Base-by-base conservation (phyloP, 2,888 invertebrate genomes). In the Dryomyza anilis region DNA sequence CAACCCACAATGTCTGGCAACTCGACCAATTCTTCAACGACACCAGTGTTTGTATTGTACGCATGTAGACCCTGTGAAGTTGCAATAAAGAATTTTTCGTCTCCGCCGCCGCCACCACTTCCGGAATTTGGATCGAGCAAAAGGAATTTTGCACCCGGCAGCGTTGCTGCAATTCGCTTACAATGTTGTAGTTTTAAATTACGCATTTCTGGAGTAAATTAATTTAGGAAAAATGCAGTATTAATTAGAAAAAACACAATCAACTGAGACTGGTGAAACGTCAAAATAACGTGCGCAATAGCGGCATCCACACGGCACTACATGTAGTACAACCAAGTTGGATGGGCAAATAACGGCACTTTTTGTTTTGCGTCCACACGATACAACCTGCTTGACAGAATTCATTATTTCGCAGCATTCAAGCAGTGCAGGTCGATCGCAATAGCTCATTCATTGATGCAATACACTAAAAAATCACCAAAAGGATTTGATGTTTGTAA, bases 171-270 rank as follows among this genome's bases (percentile, higher is more conserved):
- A 21, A 72, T 67, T 60, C 73, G 73, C 29, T 71, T 74, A 53
- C 72, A 72, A 65, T 74, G 80, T 68, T 75, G 75, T 52, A 81
- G 60, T 67, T 76, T 81, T 29, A 81, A 72, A 71, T 81, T 81
- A 45, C 78, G 80, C 81, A 81, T 81, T 67, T 59, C 65, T 43
- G 12, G 12, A 39, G n/a, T 39, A 39, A 5, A 39, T 39, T 5
- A 39, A 4, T n/a, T n/a, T 39, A 39, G 29, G 14, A 53, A 25
- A 8, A 52, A 14, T 8, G n/a, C n/a, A n/a, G n/a, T n/a, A n/a
- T n/a, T n/a, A n/a, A n/a, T n/a, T n/a, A n/a, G n/a, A n/a, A n/a
- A n/a, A n/a, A n/a, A n/a, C n/a, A n/a, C n/a, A n/a, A n/a, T n/a
- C n/a, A n/a, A n/a, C n/a, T n/a, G n/a, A n/a, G n/a, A n/a, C n/a